Evolutionary conservation across 2,113 vertebrate genomes (phyloP).

Genomic region (Diglossa brunneiventris): DNA sequence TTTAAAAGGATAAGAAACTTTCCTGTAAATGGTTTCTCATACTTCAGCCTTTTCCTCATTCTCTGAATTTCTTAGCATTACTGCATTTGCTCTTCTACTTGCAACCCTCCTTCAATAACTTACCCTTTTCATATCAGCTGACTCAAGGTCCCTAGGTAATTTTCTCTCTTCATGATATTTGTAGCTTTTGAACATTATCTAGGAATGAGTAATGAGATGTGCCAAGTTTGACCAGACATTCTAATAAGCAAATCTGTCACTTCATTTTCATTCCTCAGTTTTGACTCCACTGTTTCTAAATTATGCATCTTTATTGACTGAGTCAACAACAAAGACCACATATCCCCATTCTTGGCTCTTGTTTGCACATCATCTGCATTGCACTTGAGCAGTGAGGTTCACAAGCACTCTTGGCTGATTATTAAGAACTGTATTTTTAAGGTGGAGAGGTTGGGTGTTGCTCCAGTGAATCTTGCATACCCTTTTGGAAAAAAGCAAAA

Average conservation of each 20-base stretch:
- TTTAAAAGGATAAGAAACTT: not conserved
- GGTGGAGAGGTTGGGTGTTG: not conserved
- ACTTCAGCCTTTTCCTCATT: not conserved
- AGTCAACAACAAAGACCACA: not conserved
- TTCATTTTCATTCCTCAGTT: not conserved
- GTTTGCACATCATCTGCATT: not conserved
- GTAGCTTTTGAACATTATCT: not conserved
- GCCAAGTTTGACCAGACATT: not conserved
- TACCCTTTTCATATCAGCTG: not conserved
- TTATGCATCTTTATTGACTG: not conserved
- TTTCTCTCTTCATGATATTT: not conserved
- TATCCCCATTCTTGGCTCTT: not conserved
- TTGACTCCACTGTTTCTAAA: not conserved
- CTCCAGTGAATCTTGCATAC: not conserved
- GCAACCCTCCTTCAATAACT: not conserved
- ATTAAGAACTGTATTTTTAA: not conserved
- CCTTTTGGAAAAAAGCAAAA: not conserved
- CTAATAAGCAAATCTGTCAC: not conserved
- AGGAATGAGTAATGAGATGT: not conserved
- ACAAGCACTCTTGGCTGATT: not conserved
- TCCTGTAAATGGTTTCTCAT: not conserved
- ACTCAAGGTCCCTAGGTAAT: not conserved
- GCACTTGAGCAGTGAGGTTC: not conserved
- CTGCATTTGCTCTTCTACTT: not conserved
- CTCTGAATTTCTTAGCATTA: not conserved